Base-by-base conservation (phyloP, 1,140 invertebrate genomes). In the Neodiprion virginianus region DNA sequence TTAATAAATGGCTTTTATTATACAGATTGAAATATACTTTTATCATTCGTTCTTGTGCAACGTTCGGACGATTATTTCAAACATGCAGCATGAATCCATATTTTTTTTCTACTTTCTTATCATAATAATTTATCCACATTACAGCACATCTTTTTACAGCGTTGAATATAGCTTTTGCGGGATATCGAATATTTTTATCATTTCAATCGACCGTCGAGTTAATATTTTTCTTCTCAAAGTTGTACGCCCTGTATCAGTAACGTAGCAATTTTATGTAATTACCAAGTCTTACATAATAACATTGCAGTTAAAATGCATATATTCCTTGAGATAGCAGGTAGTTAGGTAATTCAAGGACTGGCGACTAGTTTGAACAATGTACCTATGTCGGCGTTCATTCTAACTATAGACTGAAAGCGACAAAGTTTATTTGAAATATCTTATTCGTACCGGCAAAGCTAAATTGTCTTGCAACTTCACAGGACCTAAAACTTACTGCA, bases 281-380 rank as follows among this genome's bases (percentile, higher is more conserved):
- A 69, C 67, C 40, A 47, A 21, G 40, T 23, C 67, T 69, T 69
- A 69, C 23, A 21, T 47, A 69, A 69, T 47, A 69, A 23, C 67
- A 14, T 23, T 47, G 67, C 67, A 23, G 17, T 47, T 69, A 12
- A 17, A 61, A 61, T 17, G n/a, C n/a, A 69, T 14, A 47, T 47
- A 69, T 65, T 14, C 61, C 40, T 14, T 69, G 7, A 23, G 67
- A 69, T 69, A 69, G 67, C 67, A 47, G 21, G 17, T 23, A 11
- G 67, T 69, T 69, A 69, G 67, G 67, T 69, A 69, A 69, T 69
- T 69, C 67, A 69, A 69, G 67, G 67, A 21, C 67, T 69, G 23
- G 3, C 21, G 40, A 14, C 40, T 14, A 69, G 67, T 69, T 69
- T 69, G 5, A 21, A 47, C 40, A 47, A 69, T 23, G n/a, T 69